Base-by-base conservation (phyloP, 2,797 vertebrate genomes). In the Hoplostethus atlanticus region DNA sequence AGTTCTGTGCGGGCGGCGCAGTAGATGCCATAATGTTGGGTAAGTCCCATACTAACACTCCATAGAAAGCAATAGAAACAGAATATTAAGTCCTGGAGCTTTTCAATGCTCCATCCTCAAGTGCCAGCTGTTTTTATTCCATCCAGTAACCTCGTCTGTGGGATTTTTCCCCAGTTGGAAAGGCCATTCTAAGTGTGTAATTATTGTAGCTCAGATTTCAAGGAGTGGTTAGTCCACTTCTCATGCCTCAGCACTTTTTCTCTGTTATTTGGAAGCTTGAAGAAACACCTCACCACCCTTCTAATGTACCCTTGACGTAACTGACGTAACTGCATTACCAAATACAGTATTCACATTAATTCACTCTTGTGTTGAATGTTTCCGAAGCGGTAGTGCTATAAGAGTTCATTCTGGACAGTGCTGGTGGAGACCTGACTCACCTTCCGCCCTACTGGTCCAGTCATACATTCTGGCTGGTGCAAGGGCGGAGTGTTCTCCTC, bases 11-110 rank as follows among this genome's bases (percentile, higher is more conserved):
- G 8, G 98, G 98, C 76, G 98, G 98, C 87, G 98, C 98, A 44
- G 97, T 99, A 62, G 98, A 99, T 91, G 97, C 98, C 81, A 97
- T 99, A 83, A 99, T 99, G 98, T 91, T 99, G 90, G 98, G 98
- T 98, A 95, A 97, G 94, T 95, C 82, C 69, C 79, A 71, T 51
- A 11, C 50, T 42, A 52, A n/a, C 15, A 3, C 54, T 70, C 64
- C 58, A 68, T n/a, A 47, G 70, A 81, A 75, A 63, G 57, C 83
- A 80, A 83, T 42, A 64, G 47, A 75, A 73, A 82, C 54, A 55
- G 36, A 17, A 1, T 48, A 53, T 72, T 28, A 79, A 68, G 58
- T 72, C 64, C 16, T 76, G 64, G 58, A 64, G 50, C 36, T 40
- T 81, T 78, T 77, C 68, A 79, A 74, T 69, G 13, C 87, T 87